Percentiles rank a stretch among this genome's conserved stretches.
These are phyloP conservation scores for Heliconius erato DNA, from an alignment of 2,888 invertebrate species.

Conservation along the genomic window DNA sequence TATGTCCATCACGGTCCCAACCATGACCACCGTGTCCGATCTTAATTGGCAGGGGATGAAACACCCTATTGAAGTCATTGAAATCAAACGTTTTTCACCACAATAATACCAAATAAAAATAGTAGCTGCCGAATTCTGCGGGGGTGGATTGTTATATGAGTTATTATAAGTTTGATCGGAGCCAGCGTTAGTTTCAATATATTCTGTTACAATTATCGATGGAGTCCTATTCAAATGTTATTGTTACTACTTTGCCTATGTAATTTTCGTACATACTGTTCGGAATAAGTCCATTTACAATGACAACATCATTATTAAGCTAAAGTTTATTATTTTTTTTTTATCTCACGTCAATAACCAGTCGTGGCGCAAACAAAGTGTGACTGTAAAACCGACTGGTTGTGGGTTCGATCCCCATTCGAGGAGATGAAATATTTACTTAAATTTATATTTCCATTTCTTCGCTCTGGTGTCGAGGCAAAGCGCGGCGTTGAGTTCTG, in stretches of 20 bases:
- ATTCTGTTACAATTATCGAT: constrained; percentile 47
- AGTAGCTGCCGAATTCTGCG: constrained; percentile 74
- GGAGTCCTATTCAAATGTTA: constrained; percentile 51
- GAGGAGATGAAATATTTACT: too few species aligned
- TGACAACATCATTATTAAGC: constrained; percentile 20
- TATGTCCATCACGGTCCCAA: constrained; percentile 75
- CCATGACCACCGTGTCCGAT: constrained; percentile 81
- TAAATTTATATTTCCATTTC: too few species aligned
- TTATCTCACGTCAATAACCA: neutral
- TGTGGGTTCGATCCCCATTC: too few species aligned
- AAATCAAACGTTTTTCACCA: constrained; percentile 75
- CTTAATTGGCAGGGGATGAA: constrained; percentile 84
- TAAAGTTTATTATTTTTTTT: constrained; percentile 5
- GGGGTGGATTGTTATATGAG: constrained; percentile 67
- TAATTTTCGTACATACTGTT: constrained; percentile 39
- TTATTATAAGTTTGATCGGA: constrained; percentile 45
- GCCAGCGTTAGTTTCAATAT: constrained; percentile 48
- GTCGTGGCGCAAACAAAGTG: too few species aligned
- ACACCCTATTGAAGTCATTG: constrained; percentile 69
- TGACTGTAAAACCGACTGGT: too few species aligned
- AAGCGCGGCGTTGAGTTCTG: too few species aligned
- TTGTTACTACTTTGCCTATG: constrained; percentile 45
- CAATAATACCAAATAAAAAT: constrained; percentile 77
- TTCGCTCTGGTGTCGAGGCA: too few species aligned
- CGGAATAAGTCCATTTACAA: constrained; percentile 40